Percentiles rank a stretch among this genome's conserved stretches.
phyloP scores from a whole-genome alignment of 2,888 invertebrate species.

The Leptarthrus brevirostris region DNA sequence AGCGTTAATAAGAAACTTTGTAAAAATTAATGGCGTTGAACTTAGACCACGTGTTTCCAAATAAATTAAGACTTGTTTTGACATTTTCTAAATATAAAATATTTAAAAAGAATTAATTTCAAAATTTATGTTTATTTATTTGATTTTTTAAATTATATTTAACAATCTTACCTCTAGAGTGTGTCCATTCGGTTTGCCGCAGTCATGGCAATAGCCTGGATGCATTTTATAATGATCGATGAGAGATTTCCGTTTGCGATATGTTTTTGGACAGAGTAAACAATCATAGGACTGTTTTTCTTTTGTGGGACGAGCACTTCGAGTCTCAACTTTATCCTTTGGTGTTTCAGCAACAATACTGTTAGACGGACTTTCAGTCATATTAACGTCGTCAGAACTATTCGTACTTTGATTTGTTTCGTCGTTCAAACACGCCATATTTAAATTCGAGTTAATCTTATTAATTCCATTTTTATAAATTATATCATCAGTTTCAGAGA shows the following conservation, averaged over 20 bases:
- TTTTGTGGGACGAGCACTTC: slow-evolving; percentile 17
- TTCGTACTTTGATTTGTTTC: slow-evolving; percentile 50
- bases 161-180: slow-evolving; percentile 64
- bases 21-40: too few species aligned
- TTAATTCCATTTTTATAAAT: slow-evolving; percentile 53
- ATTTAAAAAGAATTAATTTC: too few species aligned
- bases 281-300: slow-evolving; percentile 61
- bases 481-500: slow-evolving; percentile 59
- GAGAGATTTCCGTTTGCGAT: slow-evolving; percentile 65
- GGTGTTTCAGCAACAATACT: slow-evolving; percentile 48
- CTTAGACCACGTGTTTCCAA: too few species aligned
- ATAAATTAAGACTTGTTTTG: too few species aligned
- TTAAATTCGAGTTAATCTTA: slow-evolving; percentile 55
- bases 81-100: too few species aligned
- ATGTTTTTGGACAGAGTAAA: slow-evolving; percentile 64
- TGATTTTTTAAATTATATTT: too few species aligned
- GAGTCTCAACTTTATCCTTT: slow-evolving; percentile 42
- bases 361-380: slow-evolving; percentile 41
- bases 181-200: slow-evolving; percentile 65
- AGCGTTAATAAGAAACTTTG: too few species aligned
- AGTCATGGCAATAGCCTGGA: slow-evolving; percentile 66
- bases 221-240: slow-evolving; percentile 66
- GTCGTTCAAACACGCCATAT: slow-evolving; percentile 50
- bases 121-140: too few species aligned
- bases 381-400: slow-evolving; percentile 49